phyloP scores from a whole-genome alignment of 2,888 invertebrate species.

The Tipula confusa region DNA sequence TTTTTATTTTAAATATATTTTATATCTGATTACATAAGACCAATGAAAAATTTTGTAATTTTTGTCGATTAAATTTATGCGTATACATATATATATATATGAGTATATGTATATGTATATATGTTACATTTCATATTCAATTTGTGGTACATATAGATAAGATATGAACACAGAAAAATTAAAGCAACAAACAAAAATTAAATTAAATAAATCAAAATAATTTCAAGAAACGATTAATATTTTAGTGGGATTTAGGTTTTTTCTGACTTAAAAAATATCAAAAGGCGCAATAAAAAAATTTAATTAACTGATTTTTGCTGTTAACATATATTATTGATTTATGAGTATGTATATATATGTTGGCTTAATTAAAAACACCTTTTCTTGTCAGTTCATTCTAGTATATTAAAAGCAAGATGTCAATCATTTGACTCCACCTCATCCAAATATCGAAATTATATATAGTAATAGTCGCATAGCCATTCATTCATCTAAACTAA shows the following conservation, averaged over 20 bases:
- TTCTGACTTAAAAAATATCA: not conserved
- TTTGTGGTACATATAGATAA: constrained; percentile 9
- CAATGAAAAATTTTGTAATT: not conserved
- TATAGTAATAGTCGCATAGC: not conserved
- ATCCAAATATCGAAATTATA: not conserved
- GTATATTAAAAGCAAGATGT: not conserved
- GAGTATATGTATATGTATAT: no score
- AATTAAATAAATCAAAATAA: not conserved
- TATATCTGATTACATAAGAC: not conserved
- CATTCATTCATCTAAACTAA: not conserved
- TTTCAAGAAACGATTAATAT: not conserved
- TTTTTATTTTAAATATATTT: not conserved
- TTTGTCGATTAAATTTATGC: constrained; percentile 4
- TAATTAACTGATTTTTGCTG: not conserved
- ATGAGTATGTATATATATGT: not conserved
- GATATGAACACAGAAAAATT: not conserved
- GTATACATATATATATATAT: no score
- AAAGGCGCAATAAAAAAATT: not conserved
- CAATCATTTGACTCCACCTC: not conserved
- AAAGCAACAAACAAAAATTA: not conserved
- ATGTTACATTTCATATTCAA: not conserved
- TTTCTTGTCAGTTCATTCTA: not conserved
- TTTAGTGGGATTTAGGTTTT: not conserved
- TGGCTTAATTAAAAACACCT: not conserved
- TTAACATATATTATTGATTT: not conserved